Conservation (phyloP, 2,113 vertebrate species). For the Collichthys lucidus region DNA sequence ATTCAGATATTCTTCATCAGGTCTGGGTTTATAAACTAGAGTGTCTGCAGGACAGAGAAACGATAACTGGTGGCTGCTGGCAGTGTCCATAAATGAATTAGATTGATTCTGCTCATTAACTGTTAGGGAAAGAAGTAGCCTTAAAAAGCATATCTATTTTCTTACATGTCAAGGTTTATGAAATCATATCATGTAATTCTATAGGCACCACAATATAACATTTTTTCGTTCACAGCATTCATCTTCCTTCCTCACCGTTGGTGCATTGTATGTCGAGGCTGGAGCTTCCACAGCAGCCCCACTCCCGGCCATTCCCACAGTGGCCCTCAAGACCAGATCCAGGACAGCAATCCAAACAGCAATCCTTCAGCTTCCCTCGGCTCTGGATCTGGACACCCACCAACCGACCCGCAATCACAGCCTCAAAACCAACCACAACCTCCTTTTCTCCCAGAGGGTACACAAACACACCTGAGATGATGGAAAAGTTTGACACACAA, state of each 20-base stretch:
- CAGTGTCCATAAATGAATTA: conserved; percentile 27
- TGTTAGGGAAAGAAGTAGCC: background rate
- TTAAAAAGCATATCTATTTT: background rate
- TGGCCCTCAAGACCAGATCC: conserved; percentile 75
- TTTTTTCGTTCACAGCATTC: background rate
- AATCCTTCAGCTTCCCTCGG: conserved; percentile 85
- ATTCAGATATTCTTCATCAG: conserved; percentile 16
- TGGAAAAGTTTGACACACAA: background rate
- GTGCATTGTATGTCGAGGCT: conserved; percentile 86
- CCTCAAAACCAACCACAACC: conserved; percentile 92
- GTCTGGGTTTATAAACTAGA: conserved; percentile 4
- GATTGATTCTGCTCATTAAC: conserved; percentile 20
- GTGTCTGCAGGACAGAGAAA: conserved; percentile 11
- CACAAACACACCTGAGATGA: conserved; percentile 90
- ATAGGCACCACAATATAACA: background rate
- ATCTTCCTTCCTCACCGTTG: conserved; percentile 80
- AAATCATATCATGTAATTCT: background rate
- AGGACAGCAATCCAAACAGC: conserved; percentile 87
- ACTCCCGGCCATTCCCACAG: conserved; percentile 82
- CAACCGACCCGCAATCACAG: conserved; percentile 83
- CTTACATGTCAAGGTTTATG: background rate
- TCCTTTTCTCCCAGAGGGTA: conserved; percentile 94
- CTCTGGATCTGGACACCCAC: conserved; percentile 92
- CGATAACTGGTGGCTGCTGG: conserved; percentile 2
- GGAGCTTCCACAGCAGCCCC: conserved; percentile 83